Evolutionary conservation across 1,140 invertebrate species (phyloP), one percentile per base, ranked within the genome.

Genomic region (Leptonema lineaticorne): DNA sequence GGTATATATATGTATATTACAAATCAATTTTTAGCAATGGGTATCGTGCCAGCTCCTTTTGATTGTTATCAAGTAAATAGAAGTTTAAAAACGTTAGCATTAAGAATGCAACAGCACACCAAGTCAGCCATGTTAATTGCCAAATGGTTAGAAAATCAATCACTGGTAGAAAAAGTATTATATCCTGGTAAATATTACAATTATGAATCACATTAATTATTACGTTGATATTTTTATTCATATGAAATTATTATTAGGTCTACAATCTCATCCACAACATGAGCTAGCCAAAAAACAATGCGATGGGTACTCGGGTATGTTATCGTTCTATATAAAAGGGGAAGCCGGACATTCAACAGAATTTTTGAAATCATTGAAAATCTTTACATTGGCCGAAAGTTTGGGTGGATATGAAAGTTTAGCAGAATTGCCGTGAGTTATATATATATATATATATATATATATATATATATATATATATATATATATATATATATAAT

Each of bases 321-420:
- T 99, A 64, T 89, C 92, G 0, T 95, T 98, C 76, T 96, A 92
- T 74, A 82, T 97, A 1, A 90, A 89, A 74, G 94, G 93, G 4
- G 89, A 85, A n/a, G 72, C 90, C n/a, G 80, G 89, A 59, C 87
- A 96, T 75, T 88, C 93, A 0, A 80, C 80, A 53, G 90, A 85
- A 60, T 97, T 99, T 75, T 80, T 97, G 11, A 85, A 86, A 74
- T 79, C 87, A 6, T 78, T 96, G 0, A 91, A 95, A 83, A 60
- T 95, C 5, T 94, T 98, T 76, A 89, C 87, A 1, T 78, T 98
- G n/a, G 96, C 96, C 9, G 96, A 97, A 80, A 97, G 94, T 81
- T 85, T 99, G 29, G 97, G 97, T 57, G 96, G 96, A 59, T 97
- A 92, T 77, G 96, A 99, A 78, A 97, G 94, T 79, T 86, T 99